Base-by-base conservation (phyloP, 2,797 vertebrate species). In the Balearica regulorum region DNA sequence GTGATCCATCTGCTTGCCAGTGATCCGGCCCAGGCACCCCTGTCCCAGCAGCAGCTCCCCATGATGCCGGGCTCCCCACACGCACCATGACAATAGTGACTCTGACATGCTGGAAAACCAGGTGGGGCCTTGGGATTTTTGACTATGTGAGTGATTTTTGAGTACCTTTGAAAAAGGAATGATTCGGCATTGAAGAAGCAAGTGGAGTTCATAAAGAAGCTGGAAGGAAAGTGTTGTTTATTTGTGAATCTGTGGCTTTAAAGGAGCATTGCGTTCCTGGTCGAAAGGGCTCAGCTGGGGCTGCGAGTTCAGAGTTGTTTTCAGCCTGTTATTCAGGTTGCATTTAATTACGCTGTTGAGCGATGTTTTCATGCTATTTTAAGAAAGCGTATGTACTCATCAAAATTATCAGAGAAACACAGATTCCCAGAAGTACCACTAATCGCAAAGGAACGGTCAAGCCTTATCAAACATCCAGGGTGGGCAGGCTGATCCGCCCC, bases 11-110 rank as follows among this genome's bases (percentile, higher is more conserved):
- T 83, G 37, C 78, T 41, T 39, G 24, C 53, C 22, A 49, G 57
- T 16, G 65, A 44, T 51, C 51, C 77, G 64, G 43, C 24, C 28
- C 39, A 29, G 49, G 41, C 13, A 44, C 19, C 8, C 9, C 7
- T 41, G 10, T 54, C 54, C 66, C 51, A 37, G 39, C 69, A 61
- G 48, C 53, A 83, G 37, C 41, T 73, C 54, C 35, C 31, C 1
- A 5, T 13, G 51, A 49, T 2, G 9, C 69, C 2, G 1, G 46
- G 37, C 28, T 94, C 13, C 31, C 18, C 0, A 0, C 20, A 28
- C 0, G 0, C 44, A 26, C 66, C 1, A 1, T n/a, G 65, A 57
- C 18, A 48, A 14, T 4, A 28, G 21, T 0, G 0, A 28, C 37
- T 73, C 58, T 64, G 48, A 41, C 24, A 11, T 0, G 1, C 31